Evolutionary conservation across 2,113 vertebrate species (phyloP).

Genomic region (Sphaerodactylus townsendi): DNA sequence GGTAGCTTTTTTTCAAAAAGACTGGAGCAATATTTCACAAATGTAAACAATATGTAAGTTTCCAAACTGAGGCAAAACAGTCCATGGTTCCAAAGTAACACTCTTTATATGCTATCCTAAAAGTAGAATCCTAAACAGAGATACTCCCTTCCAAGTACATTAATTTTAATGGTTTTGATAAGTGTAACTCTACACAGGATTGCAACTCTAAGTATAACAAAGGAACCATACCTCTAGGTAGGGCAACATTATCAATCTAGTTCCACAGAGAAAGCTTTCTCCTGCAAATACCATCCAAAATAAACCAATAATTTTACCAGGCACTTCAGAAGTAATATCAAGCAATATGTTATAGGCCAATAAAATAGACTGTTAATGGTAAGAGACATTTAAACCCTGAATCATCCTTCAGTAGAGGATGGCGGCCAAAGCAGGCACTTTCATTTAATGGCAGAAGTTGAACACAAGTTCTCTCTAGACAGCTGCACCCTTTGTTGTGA

Average conservation of each 20-base stretch:
- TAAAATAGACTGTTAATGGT: background rate
- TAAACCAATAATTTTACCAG: background rate
- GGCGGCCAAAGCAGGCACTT: too few relatives aligned
- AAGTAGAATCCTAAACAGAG: too few relatives aligned
- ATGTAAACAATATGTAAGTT: background rate
- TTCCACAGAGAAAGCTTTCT: background rate
- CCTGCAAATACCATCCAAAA: background rate
- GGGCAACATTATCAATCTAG: background rate
- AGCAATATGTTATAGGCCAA: background rate
- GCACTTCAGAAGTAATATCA: background rate
- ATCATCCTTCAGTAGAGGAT: background rate
- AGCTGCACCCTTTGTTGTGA: too few relatives aligned
- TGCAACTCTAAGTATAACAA: background rate
- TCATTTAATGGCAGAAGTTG: background rate
- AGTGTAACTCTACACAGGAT: too few relatives aligned
- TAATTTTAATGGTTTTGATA: too few relatives aligned
- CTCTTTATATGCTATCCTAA: too few relatives aligned
- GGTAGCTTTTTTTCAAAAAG: too few relatives aligned
- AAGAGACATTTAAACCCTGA: background rate
- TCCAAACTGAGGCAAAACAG: background rate
- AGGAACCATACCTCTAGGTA: background rate
- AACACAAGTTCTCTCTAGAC: background rate
- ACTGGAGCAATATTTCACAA: background rate
- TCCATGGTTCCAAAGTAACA: too few relatives aligned
- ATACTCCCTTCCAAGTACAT: too few relatives aligned